These are phyloP conservation scores for Osmoderma eremita DNA, from an alignment of 2,888 invertebrate genomes.

Conservation along the genomic window DNA sequence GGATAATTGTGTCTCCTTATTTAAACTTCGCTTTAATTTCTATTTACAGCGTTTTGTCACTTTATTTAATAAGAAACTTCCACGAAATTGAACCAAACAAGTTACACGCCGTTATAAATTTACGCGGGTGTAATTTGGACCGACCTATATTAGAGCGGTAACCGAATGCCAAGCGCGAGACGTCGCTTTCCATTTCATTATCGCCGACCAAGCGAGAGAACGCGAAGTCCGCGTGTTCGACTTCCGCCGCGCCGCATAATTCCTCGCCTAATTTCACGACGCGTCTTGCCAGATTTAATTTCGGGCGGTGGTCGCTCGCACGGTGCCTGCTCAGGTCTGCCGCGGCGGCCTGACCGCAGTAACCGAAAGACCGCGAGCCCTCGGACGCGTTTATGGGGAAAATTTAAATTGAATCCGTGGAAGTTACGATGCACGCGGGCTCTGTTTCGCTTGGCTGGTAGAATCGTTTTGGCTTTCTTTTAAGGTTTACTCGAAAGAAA, in stretches of 20 bases:
- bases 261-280: background rate
- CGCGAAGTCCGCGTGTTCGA: background rate
- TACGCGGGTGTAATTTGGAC: background rate
- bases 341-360: background rate
- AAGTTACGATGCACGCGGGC: slow-evolving; percentile 16
- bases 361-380: background rate
- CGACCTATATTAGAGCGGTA: slow-evolving; percentile 4
- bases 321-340: no score
- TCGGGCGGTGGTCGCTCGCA: background rate
- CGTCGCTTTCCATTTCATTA: slow-evolving; percentile 15
- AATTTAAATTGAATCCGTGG: slow-evolving; percentile 19
- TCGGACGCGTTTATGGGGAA: slow-evolving; percentile 19
- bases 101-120: slow-evolving; percentile 11
- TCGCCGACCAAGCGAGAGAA: background rate
- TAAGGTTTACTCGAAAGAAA: slow-evolving; percentile 2
- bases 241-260: background rate
- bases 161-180: background rate
- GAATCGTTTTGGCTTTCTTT: background rate
- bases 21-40: no score
- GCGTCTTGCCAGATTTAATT: slow-evolving; percentile 12
- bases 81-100: slow-evolving; percentile 13
- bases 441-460: slow-evolving; percentile 6
- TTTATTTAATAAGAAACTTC: slow-evolving; percentile 14
- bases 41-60: slow-evolving; percentile 5
- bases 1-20: no score